Evolutionary conservation across 2,888 invertebrate species (phyloP), one percentile per base, ranked within the genome.

Genomic region (Dendrolimus pini): DNA sequence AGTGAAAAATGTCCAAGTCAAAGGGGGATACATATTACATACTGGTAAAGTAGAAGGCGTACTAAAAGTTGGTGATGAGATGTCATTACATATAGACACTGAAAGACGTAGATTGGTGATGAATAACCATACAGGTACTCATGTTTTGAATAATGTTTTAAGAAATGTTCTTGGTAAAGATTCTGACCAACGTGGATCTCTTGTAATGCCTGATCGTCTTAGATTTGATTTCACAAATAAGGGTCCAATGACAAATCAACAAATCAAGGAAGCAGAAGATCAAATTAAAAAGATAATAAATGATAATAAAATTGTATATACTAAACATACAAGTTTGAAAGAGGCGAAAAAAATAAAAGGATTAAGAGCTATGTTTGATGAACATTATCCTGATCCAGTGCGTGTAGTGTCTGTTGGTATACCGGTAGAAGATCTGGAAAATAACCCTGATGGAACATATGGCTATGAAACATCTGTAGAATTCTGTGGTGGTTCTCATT

Each of bases 61-160:
- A 1, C 83, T 99, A 12, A 93, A 92, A 69, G 94, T 97, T 60
- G 99, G 98, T 0, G 99, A 99, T 85, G 93, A 93, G 73, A 92
- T 99, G 54, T 91, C 92, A 59, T 91, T 98, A 54, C 93, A 95
- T 66, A 93, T 99, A 60, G 99, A 99, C 82, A 94, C 94, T 59
- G 93, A 94, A 59, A 93, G 99, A 58, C 92, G 99, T 71, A 93
- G 96, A 72, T 91, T 96, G 42, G 93, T 99, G n/a, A 99, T 99
- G 99, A 98, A 96, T 80, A 99, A 99, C 89, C 98, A 99, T 87
- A 96, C 99, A 54, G 99, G 98, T 30, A 99, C 99, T 0, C 99
- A 99, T 84, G 94, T 98, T 54, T 92, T 99, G 12, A 99, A 99
- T 90, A 98, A 96, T 87, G 98, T 97, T 30, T 90, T 99, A 60